These are phyloP conservation scores for Phyllopteryx taeniolatus DNA, from an alignment of 2,113 vertebrate species.

Conservation along the genomic window DNA sequence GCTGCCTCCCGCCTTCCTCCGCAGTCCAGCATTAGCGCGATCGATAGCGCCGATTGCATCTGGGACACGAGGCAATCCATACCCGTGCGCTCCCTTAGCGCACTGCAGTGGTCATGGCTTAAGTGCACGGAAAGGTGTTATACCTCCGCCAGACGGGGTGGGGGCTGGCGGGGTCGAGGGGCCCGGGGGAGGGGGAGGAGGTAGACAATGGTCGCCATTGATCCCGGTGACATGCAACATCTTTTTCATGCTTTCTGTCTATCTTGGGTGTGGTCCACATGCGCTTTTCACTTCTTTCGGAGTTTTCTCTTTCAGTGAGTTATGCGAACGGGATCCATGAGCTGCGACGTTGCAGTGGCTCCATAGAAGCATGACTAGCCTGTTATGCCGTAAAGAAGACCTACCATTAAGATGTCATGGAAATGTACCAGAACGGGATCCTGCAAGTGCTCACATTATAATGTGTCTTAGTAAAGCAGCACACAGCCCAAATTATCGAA, in stretches of 20 bases:
- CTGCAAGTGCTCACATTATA: background rate
- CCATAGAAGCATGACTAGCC: constrained; percentile 15
- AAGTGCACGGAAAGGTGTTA: constrained; percentile 80
- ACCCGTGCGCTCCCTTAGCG: constrained; percentile 74
- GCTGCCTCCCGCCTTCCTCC: constrained; percentile 70
- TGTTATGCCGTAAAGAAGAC: background rate
- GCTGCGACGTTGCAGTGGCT: constrained; percentile 5
- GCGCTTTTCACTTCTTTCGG: constrained; percentile 26
- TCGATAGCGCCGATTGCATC: constrained; percentile 81
- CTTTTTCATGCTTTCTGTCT: constrained; percentile 61
- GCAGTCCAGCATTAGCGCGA: constrained; percentile 79
- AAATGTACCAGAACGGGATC: background rate
- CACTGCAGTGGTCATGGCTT: constrained; percentile 78
- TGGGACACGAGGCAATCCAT: constrained; percentile 79
- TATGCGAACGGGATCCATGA: constrained; percentile 1
- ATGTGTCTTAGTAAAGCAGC: background rate
- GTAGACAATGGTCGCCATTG: constrained; percentile 74
- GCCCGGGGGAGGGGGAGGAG: background rate
- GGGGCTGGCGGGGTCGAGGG: background rate
- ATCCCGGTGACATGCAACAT: constrained; percentile 76
- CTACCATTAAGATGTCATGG: background rate
- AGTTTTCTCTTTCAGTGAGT: background rate
- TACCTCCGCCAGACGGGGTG: constrained; percentile 69
- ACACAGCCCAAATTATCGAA: too few species aligned
- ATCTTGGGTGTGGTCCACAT: constrained; percentile 60